Conservation (phyloP, 1,140 invertebrate species). For the Aleiodes sp. region DNA sequence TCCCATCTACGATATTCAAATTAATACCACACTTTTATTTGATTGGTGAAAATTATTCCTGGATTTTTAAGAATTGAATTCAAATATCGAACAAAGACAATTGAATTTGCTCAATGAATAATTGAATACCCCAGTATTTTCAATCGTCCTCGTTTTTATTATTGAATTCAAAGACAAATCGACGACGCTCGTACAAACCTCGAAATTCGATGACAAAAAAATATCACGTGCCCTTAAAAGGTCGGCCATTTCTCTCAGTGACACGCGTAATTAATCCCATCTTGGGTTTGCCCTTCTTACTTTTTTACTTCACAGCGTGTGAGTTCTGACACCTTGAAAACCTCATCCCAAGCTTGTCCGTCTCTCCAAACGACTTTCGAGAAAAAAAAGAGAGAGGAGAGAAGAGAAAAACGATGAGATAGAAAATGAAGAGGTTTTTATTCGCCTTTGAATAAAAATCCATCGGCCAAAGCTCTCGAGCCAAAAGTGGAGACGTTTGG, state of each 20-base stretch:
- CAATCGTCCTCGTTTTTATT: background rate
- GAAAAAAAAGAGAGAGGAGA: no score
- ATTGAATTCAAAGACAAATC: no score
- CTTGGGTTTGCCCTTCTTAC: background rate
- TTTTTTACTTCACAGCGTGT: background rate
- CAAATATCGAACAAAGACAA: no score
- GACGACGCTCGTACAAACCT: no score
- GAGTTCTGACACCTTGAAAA: conserved; percentile 2
- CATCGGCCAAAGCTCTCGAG: background rate
- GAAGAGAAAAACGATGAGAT: no score
- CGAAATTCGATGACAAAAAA: background rate
- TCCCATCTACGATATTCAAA: no score
- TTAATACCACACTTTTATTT: no score
- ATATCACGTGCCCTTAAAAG: background rate
- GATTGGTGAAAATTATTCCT: no score
- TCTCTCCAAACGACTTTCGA: background rate
- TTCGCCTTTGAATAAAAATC: background rate
- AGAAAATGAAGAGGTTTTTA: background rate
- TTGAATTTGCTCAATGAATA: no score
- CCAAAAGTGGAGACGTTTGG: conserved; percentile 12
- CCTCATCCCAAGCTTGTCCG: background rate
- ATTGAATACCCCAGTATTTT: background rate
- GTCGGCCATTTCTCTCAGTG: background rate
- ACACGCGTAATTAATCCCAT: background rate
- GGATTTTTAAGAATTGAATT: no score